These are phyloP conservation scores for Cepaea nemoralis DNA, from an alignment of 1,140 invertebrate species.

Conservation along the genomic window DNA sequence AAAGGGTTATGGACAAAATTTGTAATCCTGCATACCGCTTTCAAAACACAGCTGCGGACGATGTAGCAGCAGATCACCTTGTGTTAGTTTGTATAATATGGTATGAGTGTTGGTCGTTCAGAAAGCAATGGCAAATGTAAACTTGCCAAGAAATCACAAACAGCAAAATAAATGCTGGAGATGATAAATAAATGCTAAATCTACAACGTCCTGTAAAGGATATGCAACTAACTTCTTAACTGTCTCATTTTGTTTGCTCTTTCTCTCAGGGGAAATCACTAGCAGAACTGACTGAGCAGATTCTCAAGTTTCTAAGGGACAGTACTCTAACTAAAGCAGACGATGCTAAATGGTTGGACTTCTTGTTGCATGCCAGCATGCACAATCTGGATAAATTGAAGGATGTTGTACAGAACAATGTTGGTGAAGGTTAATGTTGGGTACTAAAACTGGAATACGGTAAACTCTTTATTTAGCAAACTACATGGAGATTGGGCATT, in stretches of 20 bases:
- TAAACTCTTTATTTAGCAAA: neutral
- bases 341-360: constrained; percentile 20
- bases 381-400: constrained; percentile 26
- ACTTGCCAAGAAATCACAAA: too few species aligned
- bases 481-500: neutral
- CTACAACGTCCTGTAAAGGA: too few species aligned
- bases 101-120: too few species aligned
- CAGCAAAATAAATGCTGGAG: neutral
- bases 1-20: too few species aligned
- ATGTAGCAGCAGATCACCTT: too few species aligned
- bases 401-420: neutral
- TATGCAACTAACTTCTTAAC: too few species aligned
- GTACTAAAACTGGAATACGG: too few species aligned
- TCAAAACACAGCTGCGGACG: too few species aligned
- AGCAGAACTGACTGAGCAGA: neutral
- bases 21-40: too few species aligned
- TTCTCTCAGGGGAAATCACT: constrained; percentile 6
- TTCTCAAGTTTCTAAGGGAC: constrained; percentile 29
- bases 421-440: neutral
- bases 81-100: too few species aligned
- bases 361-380: constrained; percentile 1
- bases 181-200: neutral
- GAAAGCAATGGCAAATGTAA: too few species aligned
- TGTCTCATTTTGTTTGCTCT: neutral
- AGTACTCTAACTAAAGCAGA: neutral